Base-by-base conservation (phyloP, 2,113 vertebrate genomes). In the Limnothrissa miodon region DNA sequence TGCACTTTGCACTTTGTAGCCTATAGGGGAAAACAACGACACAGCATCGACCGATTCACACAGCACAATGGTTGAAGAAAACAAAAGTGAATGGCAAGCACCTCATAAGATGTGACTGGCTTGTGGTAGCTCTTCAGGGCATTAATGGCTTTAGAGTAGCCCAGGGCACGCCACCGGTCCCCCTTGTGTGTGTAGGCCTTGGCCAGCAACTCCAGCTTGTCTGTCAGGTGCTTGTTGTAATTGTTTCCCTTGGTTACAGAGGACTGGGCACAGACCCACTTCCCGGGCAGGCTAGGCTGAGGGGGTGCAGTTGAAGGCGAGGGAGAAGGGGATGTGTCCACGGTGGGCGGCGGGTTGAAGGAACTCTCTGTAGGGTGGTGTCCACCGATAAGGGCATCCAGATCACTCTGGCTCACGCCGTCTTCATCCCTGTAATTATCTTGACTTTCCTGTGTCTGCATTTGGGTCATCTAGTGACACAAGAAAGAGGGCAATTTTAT, bases 241-340 rank as follows among this genome's bases (percentile, higher is more conserved):
- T 99, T 99, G 51, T 92, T 90, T 0, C 86, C 95, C 94, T 98
- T 99, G 86, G 93, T 95, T 53, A 96, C 91, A 0, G 98, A 99
- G 36, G 98, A 96, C 62, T 95, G 96, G 79, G 97, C 96, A 86
- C 98, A 99, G 84, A 99, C 97, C 98, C 98, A 99, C 89, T 97
- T 99, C 88, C 92, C 93, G 25, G 91, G 74, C 62, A 87, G 84
- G 83, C 90, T n/a, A 8, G 88, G 81, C 0, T 83, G 82, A 33
- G 84, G 87, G n/a, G n/a, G n/a, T n/a, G n/a, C n/a, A n/a, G n/a
- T n/a, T n/a, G n/a, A n/a, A 15, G 25, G 1, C 11, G 66, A 3
- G 66, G 66, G 33, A 13, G 66, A 4, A 13, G 1, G 1, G 21
- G 83, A 84, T 9, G 82, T 29, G 21, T 83, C 81, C 39, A 19